phyloP scores from a whole-genome alignment of 1,140 invertebrate genomes.

The Camponotus vicinus region DNA sequence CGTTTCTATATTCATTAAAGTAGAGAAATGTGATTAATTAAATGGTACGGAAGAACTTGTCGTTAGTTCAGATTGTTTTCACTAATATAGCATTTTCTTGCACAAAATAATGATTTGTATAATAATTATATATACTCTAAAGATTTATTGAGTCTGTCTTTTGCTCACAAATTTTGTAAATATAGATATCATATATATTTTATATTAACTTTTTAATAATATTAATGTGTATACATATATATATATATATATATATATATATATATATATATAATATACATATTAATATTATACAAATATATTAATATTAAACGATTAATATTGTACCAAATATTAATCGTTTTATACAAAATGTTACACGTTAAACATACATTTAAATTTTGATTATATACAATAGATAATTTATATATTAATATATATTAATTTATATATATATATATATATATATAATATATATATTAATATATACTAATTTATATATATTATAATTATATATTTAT shows the following conservation, averaged over 20 bases:
- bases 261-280: no score
- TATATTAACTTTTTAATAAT: background rate
- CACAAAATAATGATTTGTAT: background rate
- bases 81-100: background rate
- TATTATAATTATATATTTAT: background rate
- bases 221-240: background rate
- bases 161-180: background rate
- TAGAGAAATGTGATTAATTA: slow-evolving; percentile 5
- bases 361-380: background rate
- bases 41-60: background rate
- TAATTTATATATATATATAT: no score
- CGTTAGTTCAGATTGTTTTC: background rate
- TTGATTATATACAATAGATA: background rate
- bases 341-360: background rate
- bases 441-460: background rate
- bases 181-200: background rate
- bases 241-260: background rate
- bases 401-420: background rate
- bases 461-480: background rate
- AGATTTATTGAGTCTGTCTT: background rate
- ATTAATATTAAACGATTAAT: no score
- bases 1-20: background rate
- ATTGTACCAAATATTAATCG: background rate
- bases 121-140: background rate
- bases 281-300: no score